phyloP scores from a whole-genome alignment of 1,140 invertebrate species.

The Rhizoglyphus robini region DNA sequence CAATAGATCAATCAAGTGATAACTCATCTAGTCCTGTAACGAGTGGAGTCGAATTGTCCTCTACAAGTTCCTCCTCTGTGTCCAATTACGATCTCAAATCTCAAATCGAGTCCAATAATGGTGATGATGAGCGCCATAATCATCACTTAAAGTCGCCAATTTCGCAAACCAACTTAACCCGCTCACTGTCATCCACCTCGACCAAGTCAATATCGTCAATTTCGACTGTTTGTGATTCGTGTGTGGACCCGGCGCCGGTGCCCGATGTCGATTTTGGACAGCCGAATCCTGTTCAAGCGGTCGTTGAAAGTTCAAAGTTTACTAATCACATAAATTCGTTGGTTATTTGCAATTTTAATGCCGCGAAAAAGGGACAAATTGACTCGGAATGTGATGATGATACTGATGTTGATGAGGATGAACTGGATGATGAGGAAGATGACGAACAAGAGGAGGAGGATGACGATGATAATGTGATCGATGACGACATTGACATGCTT shows the following conservation, averaged over 20 bases:
- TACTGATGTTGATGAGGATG: background rate
- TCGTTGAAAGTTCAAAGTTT: too few relatives aligned
- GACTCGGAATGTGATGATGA: background rate
- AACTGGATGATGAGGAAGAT: background rate
- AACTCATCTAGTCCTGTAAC: too few relatives aligned
- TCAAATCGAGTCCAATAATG: background rate
- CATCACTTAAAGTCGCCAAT: too few relatives aligned
- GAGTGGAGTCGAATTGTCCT: too few relatives aligned
- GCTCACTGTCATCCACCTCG: background rate
- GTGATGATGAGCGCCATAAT: background rate
- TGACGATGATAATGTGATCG: background rate
- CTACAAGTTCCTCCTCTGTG: too few relatives aligned
- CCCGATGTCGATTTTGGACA: too few relatives aligned
- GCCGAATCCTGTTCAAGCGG: too few relatives aligned
- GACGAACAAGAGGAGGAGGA: background rate
- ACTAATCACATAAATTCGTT: too few relatives aligned
- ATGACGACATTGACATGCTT: background rate
- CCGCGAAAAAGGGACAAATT: background rate
- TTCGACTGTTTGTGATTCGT: background rate
- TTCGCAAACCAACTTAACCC: too few relatives aligned
- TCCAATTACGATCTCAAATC: too few relatives aligned
- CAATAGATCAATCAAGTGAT: too few relatives aligned
- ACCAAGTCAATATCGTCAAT: background rate
- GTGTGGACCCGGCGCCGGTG: too few relatives aligned
- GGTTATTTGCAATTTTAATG: conserved; percentile 7